These are phyloP conservation scores for Oplegnathus fasciatus DNA, from an alignment of 2,113 vertebrate species.

Conservation along the genomic window DNA sequence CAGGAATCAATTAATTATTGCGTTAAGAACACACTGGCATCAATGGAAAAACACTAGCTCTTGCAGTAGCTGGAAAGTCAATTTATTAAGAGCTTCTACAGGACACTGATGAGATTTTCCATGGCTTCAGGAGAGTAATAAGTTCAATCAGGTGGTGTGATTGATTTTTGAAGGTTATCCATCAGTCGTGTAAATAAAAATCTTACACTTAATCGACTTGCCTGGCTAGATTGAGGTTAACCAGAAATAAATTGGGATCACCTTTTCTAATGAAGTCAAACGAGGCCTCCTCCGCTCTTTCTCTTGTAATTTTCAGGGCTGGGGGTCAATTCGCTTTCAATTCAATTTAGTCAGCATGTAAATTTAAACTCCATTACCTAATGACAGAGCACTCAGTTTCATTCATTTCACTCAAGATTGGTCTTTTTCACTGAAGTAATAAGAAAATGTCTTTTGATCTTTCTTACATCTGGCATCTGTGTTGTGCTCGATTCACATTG, in stretches of 20 bases:
- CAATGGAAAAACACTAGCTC: conserved; percentile 15
- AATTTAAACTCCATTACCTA: conserved; percentile 58
- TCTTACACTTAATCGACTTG: conserved; percentile 52
- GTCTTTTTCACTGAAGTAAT: conserved; percentile 34
- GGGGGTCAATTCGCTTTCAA: conserved; percentile 52
- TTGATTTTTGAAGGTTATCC: conserved; percentile 73
- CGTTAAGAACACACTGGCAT: not conserved
- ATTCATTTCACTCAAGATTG: conserved; percentile 45
- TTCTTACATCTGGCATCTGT: conserved; percentile 3
- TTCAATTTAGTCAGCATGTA: conserved; percentile 52
- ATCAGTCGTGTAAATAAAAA: conserved; percentile 67
- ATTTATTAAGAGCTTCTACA: conserved; percentile 31
- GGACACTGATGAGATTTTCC: conserved; percentile 44
- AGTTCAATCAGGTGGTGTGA: conserved; percentile 50
- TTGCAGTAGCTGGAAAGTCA: conserved; percentile 23
- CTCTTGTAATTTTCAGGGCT: conserved; percentile 44
- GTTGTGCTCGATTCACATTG: conserved; percentile 4
- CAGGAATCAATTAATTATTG: not conserved
- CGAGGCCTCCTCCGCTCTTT: conserved; percentile 34
- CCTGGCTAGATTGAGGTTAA: conserved; percentile 57
- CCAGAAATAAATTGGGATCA: conserved; percentile 62
- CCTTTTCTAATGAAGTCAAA: conserved; percentile 64
- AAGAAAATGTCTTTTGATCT: conserved; percentile 39
- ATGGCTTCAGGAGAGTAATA: conserved; percentile 32
- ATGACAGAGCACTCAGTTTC: conserved; percentile 39